Conservation (phyloP, 2,888 invertebrate genomes). For the Mechanitis messenoides region DNA sequence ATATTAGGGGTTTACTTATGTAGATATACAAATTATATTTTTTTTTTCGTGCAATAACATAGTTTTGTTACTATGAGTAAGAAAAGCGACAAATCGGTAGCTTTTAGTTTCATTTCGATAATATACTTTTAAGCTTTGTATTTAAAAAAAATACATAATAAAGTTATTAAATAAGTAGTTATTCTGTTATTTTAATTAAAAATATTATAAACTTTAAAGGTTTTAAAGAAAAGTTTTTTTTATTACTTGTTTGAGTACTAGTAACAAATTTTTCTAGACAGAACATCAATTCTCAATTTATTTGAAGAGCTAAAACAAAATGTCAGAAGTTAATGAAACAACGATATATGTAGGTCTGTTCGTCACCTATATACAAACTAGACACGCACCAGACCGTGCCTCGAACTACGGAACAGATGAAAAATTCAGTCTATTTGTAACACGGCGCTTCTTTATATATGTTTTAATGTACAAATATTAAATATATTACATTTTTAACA, state of each 20-base stretch:
- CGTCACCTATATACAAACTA: conserved; percentile 21
- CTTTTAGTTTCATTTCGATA: neutral
- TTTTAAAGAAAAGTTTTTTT: neutral
- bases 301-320: conserved; percentile 31
- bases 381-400: conserved; percentile 11
- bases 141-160: neutral
- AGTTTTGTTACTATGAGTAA: no score
- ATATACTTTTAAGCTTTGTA: neutral
- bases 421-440: no score
- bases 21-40: no score
- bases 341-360: conserved; percentile 26
- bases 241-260: neutral
- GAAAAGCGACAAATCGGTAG: no score
- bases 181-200: neutral
- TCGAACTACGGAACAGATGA: neutral
- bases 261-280: conserved; percentile 13
- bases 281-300: conserved; percentile 30
- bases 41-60: no score
- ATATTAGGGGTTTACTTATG: no score
- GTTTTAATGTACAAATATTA: neutral
- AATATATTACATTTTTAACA: no score
- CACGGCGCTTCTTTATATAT: neutral
- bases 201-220: neutral
- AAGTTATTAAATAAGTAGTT: neutral
- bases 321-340: conserved; percentile 33